Evolutionary conservation across 92 coral and sea anemone species (phyloP).

Genomic region (Porites divaricata): DNA sequence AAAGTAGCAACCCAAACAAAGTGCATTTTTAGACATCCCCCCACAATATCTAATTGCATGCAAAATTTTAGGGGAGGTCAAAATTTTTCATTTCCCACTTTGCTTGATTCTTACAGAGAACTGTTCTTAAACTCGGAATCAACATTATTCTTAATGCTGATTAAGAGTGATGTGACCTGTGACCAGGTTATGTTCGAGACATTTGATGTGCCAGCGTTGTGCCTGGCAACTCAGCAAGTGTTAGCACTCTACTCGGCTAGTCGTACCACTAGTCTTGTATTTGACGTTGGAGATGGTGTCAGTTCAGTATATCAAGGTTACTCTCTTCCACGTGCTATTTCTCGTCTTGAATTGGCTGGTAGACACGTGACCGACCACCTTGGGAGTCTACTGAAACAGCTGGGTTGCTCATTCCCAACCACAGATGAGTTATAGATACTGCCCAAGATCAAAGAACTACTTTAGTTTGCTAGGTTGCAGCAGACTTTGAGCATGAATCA

Average conservation of each 20-base stretch:
- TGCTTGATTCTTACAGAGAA: too few relatives aligned
- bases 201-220: conserved; percentile 80
- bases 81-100: too few relatives aligned
- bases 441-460: too few relatives aligned
- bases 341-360: conserved; percentile 75
- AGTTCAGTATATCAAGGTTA: conserved; percentile 62
- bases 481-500: conserved; percentile 89
- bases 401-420: conserved; percentile 74
- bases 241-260: conserved; percentile 81
- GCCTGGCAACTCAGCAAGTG: conserved; percentile 80
- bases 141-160: too few relatives aligned
- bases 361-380: conserved; percentile 35
- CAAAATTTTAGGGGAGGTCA: too few relatives aligned
- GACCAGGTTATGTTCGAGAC: conserved; percentile 79
- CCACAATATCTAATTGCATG: too few relatives aligned
- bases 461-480: conserved; percentile 13
- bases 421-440: conserved; percentile 67
- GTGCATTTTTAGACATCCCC: too few relatives aligned
- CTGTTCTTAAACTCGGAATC: too few relatives aligned
- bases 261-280: conserved; percentile 83
- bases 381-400: conserved; percentile 14
- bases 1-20: too few relatives aligned
- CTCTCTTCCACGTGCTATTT: conserved; percentile 58
- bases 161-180: too few relatives aligned
- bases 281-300: conserved; percentile 88